These are phyloP conservation scores for Ecdyonurus torrentis DNA, from an alignment of 2,888 invertebrate genomes.

Conservation along the genomic window DNA sequence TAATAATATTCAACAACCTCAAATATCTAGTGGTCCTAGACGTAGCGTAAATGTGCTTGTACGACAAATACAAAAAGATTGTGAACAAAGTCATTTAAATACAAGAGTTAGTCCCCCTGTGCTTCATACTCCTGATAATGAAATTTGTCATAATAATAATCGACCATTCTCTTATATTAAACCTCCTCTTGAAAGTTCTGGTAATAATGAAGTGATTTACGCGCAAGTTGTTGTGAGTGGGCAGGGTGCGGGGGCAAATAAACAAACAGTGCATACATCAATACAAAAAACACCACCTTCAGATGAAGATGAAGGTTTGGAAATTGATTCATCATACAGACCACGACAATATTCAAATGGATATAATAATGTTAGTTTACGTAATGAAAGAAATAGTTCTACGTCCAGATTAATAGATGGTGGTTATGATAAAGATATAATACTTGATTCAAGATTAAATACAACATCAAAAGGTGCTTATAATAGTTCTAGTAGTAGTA, in stretches of 20 bases:
- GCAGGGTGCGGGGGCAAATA: constrained; percentile 13
- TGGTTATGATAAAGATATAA: background rate
- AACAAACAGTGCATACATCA: background rate
- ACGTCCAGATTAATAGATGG: background rate
- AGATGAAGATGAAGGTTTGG: background rate
- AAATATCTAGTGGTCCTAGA: background rate
- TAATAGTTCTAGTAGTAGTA: background rate
- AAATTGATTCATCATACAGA: background rate
- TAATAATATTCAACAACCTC: no score
- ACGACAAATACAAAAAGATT: background rate
- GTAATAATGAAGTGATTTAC: constrained; percentile 41
- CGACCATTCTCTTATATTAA: constrained; percentile 68
- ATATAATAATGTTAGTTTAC: background rate
- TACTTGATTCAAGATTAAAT: background rate
- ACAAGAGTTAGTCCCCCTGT: background rate
- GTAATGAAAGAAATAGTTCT: background rate
- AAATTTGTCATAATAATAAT: constrained; percentile 43
- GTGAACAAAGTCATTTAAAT: background rate
- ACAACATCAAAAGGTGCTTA: background rate
- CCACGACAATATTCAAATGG: background rate
- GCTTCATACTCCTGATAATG: constrained; percentile 2
- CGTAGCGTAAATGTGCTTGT: background rate
- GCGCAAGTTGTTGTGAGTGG: constrained; percentile 45
- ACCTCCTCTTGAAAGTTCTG: constrained; percentile 20
- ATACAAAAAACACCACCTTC: background rate